Percentiles rank a stretch among this genome's conserved stretches.
phyloP scores from a whole-genome alignment of 2,888 invertebrate genomes.

The Sphaerophoria taeniata region DNA sequence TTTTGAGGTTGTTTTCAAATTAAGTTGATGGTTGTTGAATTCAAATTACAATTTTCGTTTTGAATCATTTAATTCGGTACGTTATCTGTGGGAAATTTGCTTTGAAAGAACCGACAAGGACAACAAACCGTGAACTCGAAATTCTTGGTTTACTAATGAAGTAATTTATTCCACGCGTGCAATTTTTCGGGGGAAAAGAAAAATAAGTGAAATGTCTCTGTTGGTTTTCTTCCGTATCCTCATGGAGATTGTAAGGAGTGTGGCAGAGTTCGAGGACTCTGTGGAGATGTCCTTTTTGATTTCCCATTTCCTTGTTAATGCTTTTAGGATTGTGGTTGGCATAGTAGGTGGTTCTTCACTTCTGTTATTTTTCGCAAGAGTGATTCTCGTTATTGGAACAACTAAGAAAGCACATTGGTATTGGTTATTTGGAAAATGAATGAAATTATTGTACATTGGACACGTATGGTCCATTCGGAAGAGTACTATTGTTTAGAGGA shows the following conservation, averaged over 20 bases:
- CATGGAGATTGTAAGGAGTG: background rate
- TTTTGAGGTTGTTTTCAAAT: constrained; percentile 55
- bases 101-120: constrained; percentile 13
- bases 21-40: constrained; percentile 65
- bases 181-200: constrained; percentile 62
- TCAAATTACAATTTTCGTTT: constrained; percentile 72
- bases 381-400: constrained; percentile 57
- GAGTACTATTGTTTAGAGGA: constrained; percentile 50
- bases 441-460: constrained; percentile 41
- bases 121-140: constrained; percentile 6
- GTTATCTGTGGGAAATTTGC: constrained; percentile 42
- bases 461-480: constrained; percentile 64
- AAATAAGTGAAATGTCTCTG: constrained; percentile 66
- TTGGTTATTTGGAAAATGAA: constrained; percentile 11
- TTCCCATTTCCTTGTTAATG: constrained; percentile 6
- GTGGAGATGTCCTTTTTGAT: constrained; percentile 17
- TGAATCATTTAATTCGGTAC: constrained; percentile 71
- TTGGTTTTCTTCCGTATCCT: background rate
- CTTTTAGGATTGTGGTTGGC: constrained; percentile 34
- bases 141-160: constrained; percentile 63
- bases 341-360: constrained; percentile 33
- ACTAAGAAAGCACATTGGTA: constrained; percentile 32
- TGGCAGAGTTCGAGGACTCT: too few relatives aligned
- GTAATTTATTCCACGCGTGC: constrained; percentile 74
- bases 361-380: constrained; percentile 65